Base-by-base conservation (phyloP, 2,113 vertebrate genomes). In the Tachycineta bicolor region DNA sequence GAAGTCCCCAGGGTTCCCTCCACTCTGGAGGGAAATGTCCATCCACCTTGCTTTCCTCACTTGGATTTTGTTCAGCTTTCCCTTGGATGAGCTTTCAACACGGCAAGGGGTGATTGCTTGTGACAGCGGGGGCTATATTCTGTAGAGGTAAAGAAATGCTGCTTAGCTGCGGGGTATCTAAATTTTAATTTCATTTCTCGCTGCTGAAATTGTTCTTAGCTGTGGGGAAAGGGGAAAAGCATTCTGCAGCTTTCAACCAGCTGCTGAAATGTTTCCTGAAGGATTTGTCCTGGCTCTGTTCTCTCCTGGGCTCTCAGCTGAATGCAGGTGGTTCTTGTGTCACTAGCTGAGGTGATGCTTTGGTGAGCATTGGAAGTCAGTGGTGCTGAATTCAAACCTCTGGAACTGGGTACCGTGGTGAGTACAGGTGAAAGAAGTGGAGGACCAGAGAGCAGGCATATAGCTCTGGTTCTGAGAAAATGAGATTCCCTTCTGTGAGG, bases 221-320 rank as follows among this genome's bases (percentile, higher is more conserved):
- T 33, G 44, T 3, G 9, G 47, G 81, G 75, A 29, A 53, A 43
- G 47, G 81, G 75, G 25, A 53, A 43, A 49, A 68, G 22, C 76
- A 33, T 84, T 77, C 53, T 74, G 37, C 46, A 77, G 53, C 37
- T 93, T 96, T 87, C 70, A 87, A 3, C 33, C 56, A 68, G 12
- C 73, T 68, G 8, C 47, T 78, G 68, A 16, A 53, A 34, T 43
- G 16, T 23, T 34, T 77, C 43, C 39, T 85, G 89, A 8, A 56
- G 70, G 74, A 33, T 85, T 78, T 53, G 23, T 55, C 25, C 81
- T 76, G 63, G 43, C 55, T 80, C 14, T 52, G 43, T 10, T 78
- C 44, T 79, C 53, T 73, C 47, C 63, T 77, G 53, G 10, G 37
- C 60, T 55, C 62, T 75, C 52, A 14, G 41, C 29, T 62, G 28